Base-by-base conservation (phyloP, 2,888 invertebrate species). In the Drosophila buzzatii region DNA sequence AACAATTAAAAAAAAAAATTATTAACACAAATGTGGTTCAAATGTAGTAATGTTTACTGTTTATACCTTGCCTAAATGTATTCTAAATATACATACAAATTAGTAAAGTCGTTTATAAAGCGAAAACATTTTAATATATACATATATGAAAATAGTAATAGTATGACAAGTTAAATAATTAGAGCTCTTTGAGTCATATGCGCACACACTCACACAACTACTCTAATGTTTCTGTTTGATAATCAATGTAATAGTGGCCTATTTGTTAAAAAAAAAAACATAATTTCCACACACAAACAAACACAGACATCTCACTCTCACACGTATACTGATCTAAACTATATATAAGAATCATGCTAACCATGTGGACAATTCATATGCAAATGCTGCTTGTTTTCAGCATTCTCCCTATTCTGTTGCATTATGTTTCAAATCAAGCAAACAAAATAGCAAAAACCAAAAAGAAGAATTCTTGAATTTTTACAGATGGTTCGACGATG, bases 401-500 rank as follows among this genome's bases (percentile, higher is more conserved):
- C 72, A 57, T 79, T 61, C 37, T 27, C 23, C 41, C 62, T 65
- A 53, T 78, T 69, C 55, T 71, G 69, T 79, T 79, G 64, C 76
- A 78, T 82, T 78, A 44, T 53, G 57, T 74, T 71, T 55, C 52
- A 68, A 41, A 41, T 65, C 31, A 63, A 62, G 58, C 47, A 53
- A 77, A 42, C 47, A 44, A 44, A 67, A 58, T 42, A 20, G 31
- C 60, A 55, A 49, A 70, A 61, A 59, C 52, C 51, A 67, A 78
- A 72, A 67, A 74, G 71, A 79, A 73, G 70, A 85, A 87, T 89
- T 89, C 79, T 87, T 82, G 31, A 79, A 85, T 89, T 90, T 85
- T 85, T 91, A 81, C 91, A 91, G 91, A 90, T 91, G 90, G 90
- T 83, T 79, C 79, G 88, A 85, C 65, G 86, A 81, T 69, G 89